Base-by-base conservation (phyloP, 2,888 invertebrate genomes). In the Pseudococcus longispinus region DNA sequence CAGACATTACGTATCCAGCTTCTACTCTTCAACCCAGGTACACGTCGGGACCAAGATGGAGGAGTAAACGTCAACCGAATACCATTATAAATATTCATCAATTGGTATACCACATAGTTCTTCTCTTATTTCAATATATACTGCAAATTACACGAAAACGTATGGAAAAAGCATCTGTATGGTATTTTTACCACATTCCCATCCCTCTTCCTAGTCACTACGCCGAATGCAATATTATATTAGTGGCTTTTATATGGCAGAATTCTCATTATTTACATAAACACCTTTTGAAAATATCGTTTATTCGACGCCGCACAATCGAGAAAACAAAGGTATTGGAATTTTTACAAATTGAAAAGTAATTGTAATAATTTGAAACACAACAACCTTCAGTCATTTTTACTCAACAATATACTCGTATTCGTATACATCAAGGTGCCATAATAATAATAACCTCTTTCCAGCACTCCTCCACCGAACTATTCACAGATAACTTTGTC, bases 71-170 rank as follows among this genome's bases (percentile, higher is more conserved):
- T 70, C 70, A 70, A 70, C 26, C 18, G 13, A 15, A 29, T 18
- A 26, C 4, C 29, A 29, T 23, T 70, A 70, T 70, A 70, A 26
- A 70, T 70, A 70, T 70, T 70, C 70, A 70, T 70, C 70, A 70
- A 70, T 70, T 70, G 70, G 8, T 70, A 15, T 29, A 70, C 18
- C 20, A 60, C 9, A 23, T 70, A 6, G 70, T 29, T 70, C 26
- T 70, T 70, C 29, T 70, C 26, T 4, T 23, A 60, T 60, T 55
- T 55, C n/a, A 4, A 60, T 23, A 60, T 23, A 23, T 60, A 60
- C 15, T 20, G 20, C 4, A 60, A 60, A 23, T 60, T 60, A 60
- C 20, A 60, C 23, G 23, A 60, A 23, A 60, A 23, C 8, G 23
- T 1, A 1, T 1, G n/a, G 60, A 23, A 60, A 60, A 55, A 55